A percentile compares a stretch with the other conserved stretches of the same genome.
These are phyloP conservation scores for Camelus dromedarius DNA, from an alignment of 2,113 vertebrate genomes.

Conservation along the genomic window DNA sequence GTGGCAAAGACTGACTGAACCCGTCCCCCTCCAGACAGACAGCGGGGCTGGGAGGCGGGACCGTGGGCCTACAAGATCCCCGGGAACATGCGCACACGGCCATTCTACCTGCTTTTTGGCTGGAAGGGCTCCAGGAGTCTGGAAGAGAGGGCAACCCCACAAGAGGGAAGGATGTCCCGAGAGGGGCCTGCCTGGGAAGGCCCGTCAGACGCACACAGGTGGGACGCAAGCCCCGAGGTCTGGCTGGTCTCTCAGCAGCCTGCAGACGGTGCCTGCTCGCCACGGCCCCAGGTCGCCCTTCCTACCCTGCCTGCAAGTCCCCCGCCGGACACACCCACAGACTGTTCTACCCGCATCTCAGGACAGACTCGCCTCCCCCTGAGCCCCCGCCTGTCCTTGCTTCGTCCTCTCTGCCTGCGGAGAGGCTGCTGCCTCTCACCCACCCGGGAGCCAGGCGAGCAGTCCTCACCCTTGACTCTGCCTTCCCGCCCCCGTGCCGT, in stretches of 20 bases:
- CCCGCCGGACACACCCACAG: accelerated
- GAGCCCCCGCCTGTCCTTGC: not conserved
- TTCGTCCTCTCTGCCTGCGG: not conserved
- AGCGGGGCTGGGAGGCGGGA: not conserved
- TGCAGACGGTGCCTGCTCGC: not conserved
- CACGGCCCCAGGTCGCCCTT: not conserved
- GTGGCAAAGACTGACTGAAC: not conserved
- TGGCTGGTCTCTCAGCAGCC: not conserved
- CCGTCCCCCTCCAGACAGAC: not conserved
- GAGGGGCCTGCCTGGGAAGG: not conserved
- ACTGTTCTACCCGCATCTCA: not conserved
- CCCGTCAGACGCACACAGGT: not conserved
- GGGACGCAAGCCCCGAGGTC: not conserved
- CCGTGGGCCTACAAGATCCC: not conserved
- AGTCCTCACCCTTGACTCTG: not conserved
- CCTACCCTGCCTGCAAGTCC: too few relatives aligned
- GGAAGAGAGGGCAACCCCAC: not conserved
- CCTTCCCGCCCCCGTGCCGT: not conserved
- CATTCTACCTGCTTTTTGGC: accelerated
- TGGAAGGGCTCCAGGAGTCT: not conserved
- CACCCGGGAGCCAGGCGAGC: accelerated
- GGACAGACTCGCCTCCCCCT: not conserved
- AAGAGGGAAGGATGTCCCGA: not conserved
- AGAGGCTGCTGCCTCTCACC: not conserved
- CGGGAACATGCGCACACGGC: not conserved